These are phyloP conservation scores for Odontophorus gujanensis DNA, from an alignment of 2,113 vertebrate species.

Conservation along the genomic window DNA sequence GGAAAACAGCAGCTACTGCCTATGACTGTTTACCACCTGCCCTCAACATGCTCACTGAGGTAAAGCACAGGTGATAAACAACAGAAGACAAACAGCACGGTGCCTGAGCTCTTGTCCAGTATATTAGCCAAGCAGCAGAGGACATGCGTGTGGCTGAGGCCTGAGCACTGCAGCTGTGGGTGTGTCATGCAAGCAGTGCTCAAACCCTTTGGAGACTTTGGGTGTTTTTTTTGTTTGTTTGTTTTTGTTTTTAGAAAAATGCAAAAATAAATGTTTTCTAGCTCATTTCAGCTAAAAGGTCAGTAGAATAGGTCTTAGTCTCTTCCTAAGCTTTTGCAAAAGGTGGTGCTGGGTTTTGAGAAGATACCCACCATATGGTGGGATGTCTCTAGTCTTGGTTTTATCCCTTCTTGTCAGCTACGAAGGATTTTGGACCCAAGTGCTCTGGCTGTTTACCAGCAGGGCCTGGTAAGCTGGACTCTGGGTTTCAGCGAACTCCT, in stretches of 20 bases:
- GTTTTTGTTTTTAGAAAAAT: constrained; percentile 26
- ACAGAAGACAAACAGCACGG: neutral
- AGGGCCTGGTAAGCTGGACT: neutral
- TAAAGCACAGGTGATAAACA: neutral
- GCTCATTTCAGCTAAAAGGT: constrained; percentile 22
- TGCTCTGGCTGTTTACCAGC: constrained; percentile 8
- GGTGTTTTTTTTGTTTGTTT: neutral
- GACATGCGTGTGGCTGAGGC: neutral
- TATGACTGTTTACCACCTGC: neutral
- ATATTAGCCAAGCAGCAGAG: neutral
- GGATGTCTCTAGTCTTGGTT: neutral
- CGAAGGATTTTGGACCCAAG: constrained; percentile 14
- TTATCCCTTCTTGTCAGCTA: neutral
- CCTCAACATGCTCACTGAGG: neutral
- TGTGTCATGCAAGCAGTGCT: neutral
- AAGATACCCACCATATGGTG: neutral
- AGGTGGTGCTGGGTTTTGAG: constrained; percentile 31
- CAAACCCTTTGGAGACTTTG: neutral
- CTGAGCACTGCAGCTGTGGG: neutral
- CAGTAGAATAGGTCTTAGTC: neutral
- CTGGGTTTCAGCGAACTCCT: constrained; percentile 15
- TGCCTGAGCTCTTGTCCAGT: neutral
- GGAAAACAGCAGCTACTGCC: fast-evolving
- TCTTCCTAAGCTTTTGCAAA: constrained; percentile 22
- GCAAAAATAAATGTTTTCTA: constrained; percentile 50